Evolutionary conservation across 1,140 invertebrate species (phyloP).

Genomic region (Drosophila sturtevanti): DNA sequence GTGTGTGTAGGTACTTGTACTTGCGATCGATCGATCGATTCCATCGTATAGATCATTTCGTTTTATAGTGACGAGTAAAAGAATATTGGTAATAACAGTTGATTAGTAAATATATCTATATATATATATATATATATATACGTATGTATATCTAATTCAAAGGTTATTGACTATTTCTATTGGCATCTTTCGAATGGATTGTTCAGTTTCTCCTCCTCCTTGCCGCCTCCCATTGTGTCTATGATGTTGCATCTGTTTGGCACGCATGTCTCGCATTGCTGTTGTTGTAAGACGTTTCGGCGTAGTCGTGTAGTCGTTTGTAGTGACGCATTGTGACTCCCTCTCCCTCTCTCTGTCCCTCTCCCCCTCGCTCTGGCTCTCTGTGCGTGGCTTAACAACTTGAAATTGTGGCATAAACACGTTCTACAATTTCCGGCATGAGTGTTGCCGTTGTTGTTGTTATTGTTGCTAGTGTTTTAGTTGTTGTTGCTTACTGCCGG

Average conservation of each 20-base stretch:
- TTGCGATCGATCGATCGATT: too few species aligned
- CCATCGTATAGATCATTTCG: too few species aligned
- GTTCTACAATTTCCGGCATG: constrained; percentile 79
- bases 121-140: too few species aligned
- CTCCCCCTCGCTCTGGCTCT: constrained; percentile 31
- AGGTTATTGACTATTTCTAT: constrained; percentile 9
- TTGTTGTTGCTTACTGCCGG: constrained; percentile 29
- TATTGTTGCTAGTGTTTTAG: constrained; percentile 31
- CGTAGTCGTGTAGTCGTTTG: constrained; percentile 29
- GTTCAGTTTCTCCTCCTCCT: constrained; percentile 12
- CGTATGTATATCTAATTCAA: constrained; percentile 18
- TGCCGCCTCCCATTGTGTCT: background rate
- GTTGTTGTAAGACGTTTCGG: constrained; percentile 37
- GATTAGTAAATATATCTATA: constrained; percentile 3
- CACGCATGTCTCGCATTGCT: constrained; percentile 69
- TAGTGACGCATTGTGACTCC: constrained; percentile 57
- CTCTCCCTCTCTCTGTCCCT: constrained; percentile 32
- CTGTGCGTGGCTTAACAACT: constrained; percentile 76
- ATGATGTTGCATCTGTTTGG: constrained; percentile 53
- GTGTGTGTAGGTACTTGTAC: background rate
- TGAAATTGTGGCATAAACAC: constrained; percentile 80
- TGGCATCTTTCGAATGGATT: constrained; percentile 4
- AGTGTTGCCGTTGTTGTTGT: constrained; percentile 62
- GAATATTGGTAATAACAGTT: constrained; percentile 7
- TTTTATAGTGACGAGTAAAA: background rate